Conservation (phyloP, 2,797 vertebrate species). For the Mycteria americana region DNA sequence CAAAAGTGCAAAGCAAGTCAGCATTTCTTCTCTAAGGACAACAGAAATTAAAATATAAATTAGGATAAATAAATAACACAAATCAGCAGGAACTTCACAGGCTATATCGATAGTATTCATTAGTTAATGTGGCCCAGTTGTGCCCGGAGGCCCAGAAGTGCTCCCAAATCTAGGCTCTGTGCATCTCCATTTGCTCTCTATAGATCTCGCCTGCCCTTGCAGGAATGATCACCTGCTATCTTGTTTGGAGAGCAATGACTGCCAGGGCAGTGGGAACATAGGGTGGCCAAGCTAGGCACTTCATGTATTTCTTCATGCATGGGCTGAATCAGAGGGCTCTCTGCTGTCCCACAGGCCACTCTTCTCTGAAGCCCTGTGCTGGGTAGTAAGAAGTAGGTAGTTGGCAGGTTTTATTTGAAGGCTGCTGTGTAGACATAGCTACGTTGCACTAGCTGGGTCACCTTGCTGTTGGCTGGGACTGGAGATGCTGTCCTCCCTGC, state of each 20-base stretch:
- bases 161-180: background rate
- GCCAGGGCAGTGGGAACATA: background rate
- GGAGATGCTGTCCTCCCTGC: background rate
- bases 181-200: background rate
- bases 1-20: background rate
- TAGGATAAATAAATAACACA: background rate
- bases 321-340: background rate
- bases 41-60: background rate
- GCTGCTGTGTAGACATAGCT: background rate
- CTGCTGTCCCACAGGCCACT: background rate
- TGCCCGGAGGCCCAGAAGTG: background rate
- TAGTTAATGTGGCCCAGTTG: background rate
- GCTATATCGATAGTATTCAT: background rate
- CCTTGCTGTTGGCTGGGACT: background rate
- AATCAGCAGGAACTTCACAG: background rate
- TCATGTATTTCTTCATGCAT: background rate
- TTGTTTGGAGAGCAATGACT: background rate
- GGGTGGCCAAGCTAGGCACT: no score
- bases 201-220: background rate
- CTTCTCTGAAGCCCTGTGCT: background rate
- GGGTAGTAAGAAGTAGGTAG: background rate
- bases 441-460: background rate
- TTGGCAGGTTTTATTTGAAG: background rate
- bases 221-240: background rate
- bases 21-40: background rate